These are phyloP conservation scores for Tursiops truncatus DNA, from an alignment of 2,113 vertebrate species.

Conservation along the genomic window DNA sequence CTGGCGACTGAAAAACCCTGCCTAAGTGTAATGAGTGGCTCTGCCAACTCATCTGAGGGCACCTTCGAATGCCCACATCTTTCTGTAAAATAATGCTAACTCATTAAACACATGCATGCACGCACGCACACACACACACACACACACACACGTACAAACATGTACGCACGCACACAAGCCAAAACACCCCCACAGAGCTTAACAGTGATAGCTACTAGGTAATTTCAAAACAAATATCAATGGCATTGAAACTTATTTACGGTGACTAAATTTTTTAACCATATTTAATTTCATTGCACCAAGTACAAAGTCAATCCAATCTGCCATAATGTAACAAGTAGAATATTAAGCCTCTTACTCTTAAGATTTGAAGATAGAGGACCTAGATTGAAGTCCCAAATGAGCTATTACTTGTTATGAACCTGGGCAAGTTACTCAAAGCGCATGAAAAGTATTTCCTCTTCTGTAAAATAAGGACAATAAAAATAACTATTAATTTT, in stretches of 20 bases:
- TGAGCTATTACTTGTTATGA: not conserved
- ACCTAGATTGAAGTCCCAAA: not conserved
- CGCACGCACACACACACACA: not conserved
- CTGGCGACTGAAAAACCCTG: not conserved
- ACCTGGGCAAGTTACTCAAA: not conserved
- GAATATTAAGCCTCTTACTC: not conserved
- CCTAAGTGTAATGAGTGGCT: not conserved
- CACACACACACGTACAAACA: not conserved
- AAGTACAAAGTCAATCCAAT: not conserved
- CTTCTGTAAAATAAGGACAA: conserved; percentile 17
- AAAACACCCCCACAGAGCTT: not conserved
- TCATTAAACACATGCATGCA: not conserved
- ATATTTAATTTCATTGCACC: not conserved
- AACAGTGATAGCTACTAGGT: not conserved
- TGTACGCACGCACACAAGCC: not conserved
- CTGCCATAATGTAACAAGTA: not conserved
- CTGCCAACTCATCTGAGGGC: not conserved
- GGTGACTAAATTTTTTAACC: not conserved
- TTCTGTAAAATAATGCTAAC: conserved; percentile 20
- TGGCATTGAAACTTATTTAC: not conserved
- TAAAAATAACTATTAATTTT: conserved; percentile 44
- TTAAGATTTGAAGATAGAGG: not conserved
- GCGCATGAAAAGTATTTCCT: conserved; percentile 11
- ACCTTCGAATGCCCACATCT: not conserved
- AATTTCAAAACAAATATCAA: conserved; percentile 48